phyloP scores from a whole-genome alignment of 1,140 invertebrate species.

The Saxidomus purpurata region DNA sequence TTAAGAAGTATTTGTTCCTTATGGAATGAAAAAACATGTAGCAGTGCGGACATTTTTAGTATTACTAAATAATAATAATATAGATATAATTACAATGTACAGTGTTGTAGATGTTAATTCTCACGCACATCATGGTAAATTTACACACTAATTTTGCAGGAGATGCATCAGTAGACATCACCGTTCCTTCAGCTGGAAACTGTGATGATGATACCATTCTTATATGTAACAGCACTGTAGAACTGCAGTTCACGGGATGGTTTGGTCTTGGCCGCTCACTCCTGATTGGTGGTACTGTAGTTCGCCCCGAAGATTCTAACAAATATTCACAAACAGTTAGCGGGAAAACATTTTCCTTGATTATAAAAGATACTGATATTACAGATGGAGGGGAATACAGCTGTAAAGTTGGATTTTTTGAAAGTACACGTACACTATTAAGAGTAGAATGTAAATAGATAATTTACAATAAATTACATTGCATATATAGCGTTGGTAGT shows the following conservation, averaged over 20 bases:
- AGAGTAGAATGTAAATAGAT: neutral
- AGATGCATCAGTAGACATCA: neutral
- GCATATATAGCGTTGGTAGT: no score
- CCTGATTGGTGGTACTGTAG: neutral
- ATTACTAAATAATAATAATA: no score
- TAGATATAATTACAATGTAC: no score
- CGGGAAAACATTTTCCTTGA: neutral
- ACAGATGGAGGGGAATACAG: neutral
- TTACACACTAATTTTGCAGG: neutral
- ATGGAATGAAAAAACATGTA: no score
- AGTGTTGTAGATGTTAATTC: no score
- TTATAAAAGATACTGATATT: neutral
- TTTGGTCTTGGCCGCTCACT: neutral
- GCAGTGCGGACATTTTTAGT: no score
- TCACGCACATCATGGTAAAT: no score
- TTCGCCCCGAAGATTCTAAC: neutral
- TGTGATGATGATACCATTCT: conserved; percentile 4
- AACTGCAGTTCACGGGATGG: neutral
- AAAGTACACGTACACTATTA: neutral
- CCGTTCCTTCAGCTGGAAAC: neutral
- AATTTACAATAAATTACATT: no score
- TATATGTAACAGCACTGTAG: neutral
- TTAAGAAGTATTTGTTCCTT: no score
- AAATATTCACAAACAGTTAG: neutral
- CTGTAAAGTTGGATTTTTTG: neutral